Base-by-base conservation (phyloP, 1,140 invertebrate genomes). In the Drosophila erecta region DNA sequence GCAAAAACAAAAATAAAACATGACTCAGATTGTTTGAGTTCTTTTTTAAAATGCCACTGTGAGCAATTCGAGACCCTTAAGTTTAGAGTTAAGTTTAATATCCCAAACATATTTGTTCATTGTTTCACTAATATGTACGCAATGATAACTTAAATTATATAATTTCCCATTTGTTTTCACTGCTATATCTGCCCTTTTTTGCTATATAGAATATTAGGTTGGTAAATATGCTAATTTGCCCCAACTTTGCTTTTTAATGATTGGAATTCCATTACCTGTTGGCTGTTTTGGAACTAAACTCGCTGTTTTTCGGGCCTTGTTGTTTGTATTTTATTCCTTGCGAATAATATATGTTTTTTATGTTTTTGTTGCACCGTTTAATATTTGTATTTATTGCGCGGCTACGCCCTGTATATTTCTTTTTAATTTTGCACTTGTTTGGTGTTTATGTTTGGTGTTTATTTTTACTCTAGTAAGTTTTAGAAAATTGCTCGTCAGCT, bases 401-500 rank as follows among this genome's bases (percentile, higher is more conserved):
- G n/a, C n/a, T 22, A 58, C 17, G 59, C 54, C 54, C 59, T 62
- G 59, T 62, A 41, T 30, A 30, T 30, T 2, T 24, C 7, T 30
- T 8, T 30, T 30, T 10, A 10, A 30, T 53, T 64, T 64, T 49
- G 37, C 66, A 43, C 40, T 44, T 74, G 47, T 43, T 43, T 51
- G 50, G 46, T 33, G 11, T 40, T 51, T 56, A n/a, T n/a, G n/a
- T n/a, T n/a, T n/a, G n/a, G n/a, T n/a, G n/a, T 56, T 51, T 54
- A 10, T 46, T 53, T 24, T 24, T 44, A 51, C 30, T 14, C 46
- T 49, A 44, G 14, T 22, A 40, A 40, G 53, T 27, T 49, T 49
- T 2, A 4, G 7, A 12, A 47, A 50, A 67, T 24, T 46, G 17
- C 37, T 46, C 51, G 83, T 86, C 81, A 87, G 81, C 81, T 86